phyloP scores from a whole-genome alignment of 2,888 invertebrate genomes.

The Ochlodes sylvanus region DNA sequence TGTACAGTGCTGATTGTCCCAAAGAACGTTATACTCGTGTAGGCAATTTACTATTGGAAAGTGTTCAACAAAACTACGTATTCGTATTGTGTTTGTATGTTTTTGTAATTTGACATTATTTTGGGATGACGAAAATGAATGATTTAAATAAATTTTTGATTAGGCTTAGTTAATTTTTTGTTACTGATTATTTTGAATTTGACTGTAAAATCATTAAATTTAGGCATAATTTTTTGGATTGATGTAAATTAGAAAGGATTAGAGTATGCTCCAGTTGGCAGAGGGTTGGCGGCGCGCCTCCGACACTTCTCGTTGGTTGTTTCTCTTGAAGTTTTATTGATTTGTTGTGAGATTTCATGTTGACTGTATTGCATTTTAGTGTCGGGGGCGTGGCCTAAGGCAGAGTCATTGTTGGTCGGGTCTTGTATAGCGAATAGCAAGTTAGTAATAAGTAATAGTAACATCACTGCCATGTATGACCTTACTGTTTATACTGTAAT shows the following conservation, averaged over 20 bases:
- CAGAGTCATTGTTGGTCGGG: conserved; percentile 54
- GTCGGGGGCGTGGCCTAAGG: conserved; percentile 54
- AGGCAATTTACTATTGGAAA: conserved; percentile 59
- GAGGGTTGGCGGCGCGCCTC: conserved; percentile 54
- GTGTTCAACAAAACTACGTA: conserved; percentile 51
- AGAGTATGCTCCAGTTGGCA: conserved; percentile 67
- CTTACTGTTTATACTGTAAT: conserved; percentile 84
- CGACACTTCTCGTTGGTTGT: conserved; percentile 67
- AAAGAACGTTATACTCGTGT: conserved; percentile 78
- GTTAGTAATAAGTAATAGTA: conserved; percentile 74
- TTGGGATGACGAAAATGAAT: conserved; percentile 22
- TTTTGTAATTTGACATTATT: conserved; percentile 56
- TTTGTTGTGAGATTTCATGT: conserved; percentile 75
- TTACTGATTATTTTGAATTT: conserved; percentile 44
- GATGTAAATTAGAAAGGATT: conserved; percentile 63
- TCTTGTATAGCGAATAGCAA: conserved; percentile 70
- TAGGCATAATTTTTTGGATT: conserved; percentile 61
- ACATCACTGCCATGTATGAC: conserved; percentile 85
- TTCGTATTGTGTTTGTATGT: conserved; percentile 49
- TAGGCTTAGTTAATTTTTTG: conserved; percentile 29
- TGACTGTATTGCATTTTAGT: conserved; percentile 64
- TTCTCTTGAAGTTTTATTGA: conserved; percentile 69
- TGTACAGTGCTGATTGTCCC: conserved; percentile 79
- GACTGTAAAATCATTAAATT: conserved; percentile 42
- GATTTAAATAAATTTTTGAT: conserved; percentile 14